These are phyloP conservation scores for Zootoca vivipara DNA, from an alignment of 2,113 vertebrate genomes.

Conservation along the genomic window DNA sequence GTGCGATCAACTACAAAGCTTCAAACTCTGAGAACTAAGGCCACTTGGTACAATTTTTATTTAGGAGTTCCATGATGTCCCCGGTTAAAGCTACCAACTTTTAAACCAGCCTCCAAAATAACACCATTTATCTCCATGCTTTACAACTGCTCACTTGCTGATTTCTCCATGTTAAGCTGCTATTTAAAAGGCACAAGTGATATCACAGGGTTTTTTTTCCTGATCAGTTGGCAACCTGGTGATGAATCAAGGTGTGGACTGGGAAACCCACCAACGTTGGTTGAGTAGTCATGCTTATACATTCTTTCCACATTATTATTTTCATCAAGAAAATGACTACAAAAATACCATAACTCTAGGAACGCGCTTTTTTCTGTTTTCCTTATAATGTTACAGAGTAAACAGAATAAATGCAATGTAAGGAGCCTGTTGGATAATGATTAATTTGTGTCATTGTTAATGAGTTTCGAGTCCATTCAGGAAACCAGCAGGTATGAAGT, in stretches of 20 bases:
- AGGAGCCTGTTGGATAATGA: background rate
- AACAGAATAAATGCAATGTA: background rate
- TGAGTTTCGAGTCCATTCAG: background rate
- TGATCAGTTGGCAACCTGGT: background rate
- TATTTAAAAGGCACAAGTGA: background rate
- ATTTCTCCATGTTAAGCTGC: background rate
- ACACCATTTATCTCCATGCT: background rate
- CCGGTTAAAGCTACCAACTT: background rate
- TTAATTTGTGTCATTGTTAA: constrained; percentile 6
- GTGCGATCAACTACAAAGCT: background rate
- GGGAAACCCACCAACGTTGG: background rate
- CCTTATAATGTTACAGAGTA: background rate
- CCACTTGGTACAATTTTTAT: background rate
- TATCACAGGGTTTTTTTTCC: background rate
- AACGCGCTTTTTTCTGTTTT: background rate
- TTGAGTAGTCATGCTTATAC: background rate
- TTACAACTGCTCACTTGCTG: background rate
- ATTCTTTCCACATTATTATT: background rate
- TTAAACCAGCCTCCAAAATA: background rate
- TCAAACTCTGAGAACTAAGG: background rate
- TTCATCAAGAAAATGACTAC: background rate
- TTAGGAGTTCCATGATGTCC: background rate
- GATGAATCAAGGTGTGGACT: background rate
- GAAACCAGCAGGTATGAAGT: background rate
- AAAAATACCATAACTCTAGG: background rate